A percentile compares a stretch with the other conserved stretches of the same genome.
phyloP scores from a whole-genome alignment of 2,113 vertebrate genomes.

The Shinisaurus crocodilurus region DNA sequence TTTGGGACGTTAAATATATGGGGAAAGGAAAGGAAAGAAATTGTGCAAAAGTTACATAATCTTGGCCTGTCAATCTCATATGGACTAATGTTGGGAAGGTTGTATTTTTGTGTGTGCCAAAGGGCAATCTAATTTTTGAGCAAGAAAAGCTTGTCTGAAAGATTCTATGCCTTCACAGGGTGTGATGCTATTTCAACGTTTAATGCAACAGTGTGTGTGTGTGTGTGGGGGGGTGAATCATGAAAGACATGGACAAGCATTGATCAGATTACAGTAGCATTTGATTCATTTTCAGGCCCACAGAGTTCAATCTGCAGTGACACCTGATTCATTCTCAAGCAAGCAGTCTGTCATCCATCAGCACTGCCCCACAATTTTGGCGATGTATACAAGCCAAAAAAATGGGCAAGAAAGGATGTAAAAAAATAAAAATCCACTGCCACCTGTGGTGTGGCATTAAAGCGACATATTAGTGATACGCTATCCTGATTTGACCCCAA shows the following conservation, averaged over 20 bases:
- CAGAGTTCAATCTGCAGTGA: not conserved
- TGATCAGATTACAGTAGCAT: not conserved
- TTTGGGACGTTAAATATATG: not conserved
- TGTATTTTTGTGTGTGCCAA: not conserved
- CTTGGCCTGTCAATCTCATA: not conserved
- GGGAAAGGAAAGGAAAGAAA: not conserved
- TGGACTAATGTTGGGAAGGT: not conserved
- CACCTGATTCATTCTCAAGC: not conserved
- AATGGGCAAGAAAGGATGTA: not conserved
- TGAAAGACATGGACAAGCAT: not conserved
- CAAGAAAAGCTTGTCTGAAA: not conserved
- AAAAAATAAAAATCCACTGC: not conserved
- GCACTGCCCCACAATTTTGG: not conserved
- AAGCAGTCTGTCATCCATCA: not conserved
- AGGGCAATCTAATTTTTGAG: not conserved
- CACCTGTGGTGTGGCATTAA: not conserved
- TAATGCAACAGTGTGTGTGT: not conserved
- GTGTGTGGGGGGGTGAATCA: not conserved
- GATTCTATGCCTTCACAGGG: not conserved
- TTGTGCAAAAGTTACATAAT: not conserved
- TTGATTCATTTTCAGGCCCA: constrained; percentile 4
- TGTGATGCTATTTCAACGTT: not conserved
- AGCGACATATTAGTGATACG: not conserved
- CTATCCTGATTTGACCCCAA: not conserved
- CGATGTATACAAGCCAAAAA: not conserved